Base-by-base conservation (phyloP, 2,888 invertebrate species). In the Gnatocerus cornutus region DNA sequence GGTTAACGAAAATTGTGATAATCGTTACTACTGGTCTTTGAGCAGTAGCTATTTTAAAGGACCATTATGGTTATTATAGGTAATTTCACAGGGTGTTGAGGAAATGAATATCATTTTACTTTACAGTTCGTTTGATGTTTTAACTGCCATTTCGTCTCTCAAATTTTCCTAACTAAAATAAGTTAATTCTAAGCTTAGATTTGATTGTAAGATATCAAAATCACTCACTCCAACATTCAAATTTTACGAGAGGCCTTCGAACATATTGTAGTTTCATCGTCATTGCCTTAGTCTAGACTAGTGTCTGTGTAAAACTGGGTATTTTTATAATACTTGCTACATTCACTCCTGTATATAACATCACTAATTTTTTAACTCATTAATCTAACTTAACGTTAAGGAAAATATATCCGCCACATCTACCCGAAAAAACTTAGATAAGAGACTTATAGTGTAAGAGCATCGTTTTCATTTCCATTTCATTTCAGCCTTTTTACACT, bases 291-390 rank as follows among this genome's bases (percentile, higher is more conserved):
- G 53, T 37, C 41, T 65, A 69, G 61, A 46, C 14, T 65, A 58
- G 50, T 65, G 46, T 58, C 16, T 61, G 56, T 58, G 63, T 67
- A 52, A 67, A 66, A 59, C 12, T 64, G 46, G 41, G 69, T 69
- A 69, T 69, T 69, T 65, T 69, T 50, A 65, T 64, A 68, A 68
- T 68, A 68, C 62, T 68, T 55, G 46, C 46, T 59, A 67, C 59
- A 59, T 58, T 52, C 58, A 67, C 52, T 56, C 39, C 41, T 67
- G 39, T 30, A 65, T 9, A 59, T 67, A 67, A 67, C 65, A 27
- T 56, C 65, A 56, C 65, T 65, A 21, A 65, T 65, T 65, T 65
- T 56, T 65, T 56, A 65, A 65, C 48, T 56, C 63, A 55, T 67
- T 68, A 30, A 55, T 67, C 16, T 68, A 50, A 29, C 45, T 39